These are phyloP conservation scores for Montifringilla adamsi DNA, from an alignment of 2,113 vertebrate species.

Conservation along the genomic window DNA sequence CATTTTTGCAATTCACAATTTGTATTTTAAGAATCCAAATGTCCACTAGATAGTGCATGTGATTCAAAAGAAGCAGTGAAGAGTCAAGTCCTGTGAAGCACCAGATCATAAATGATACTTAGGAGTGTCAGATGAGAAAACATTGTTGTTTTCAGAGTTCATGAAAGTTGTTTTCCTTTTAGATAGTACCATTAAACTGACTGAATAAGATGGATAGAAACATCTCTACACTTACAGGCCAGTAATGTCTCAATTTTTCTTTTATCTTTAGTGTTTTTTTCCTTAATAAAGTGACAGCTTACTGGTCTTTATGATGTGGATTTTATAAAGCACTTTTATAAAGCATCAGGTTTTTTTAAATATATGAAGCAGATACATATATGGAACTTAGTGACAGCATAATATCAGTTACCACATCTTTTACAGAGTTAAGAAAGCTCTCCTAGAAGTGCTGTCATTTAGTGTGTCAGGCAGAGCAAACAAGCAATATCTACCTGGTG, in stretches of 20 bases:
- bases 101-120: neutral
- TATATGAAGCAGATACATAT: neutral
- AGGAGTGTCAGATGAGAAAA: neutral
- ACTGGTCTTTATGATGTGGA: constrained; percentile 11
- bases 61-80: neutral
- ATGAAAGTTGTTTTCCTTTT: constrained; percentile 1
- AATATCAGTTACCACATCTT: constrained; percentile 28
- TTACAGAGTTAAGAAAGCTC: constrained; percentile 29
- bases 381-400: neutral
- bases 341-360: neutral
- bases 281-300: constrained; percentile 23
- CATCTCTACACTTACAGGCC: neutral
- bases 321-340: constrained; percentile 21
- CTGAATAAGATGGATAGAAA: neutral
- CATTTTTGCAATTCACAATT: neutral
- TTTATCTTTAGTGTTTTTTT: constrained; percentile 16
- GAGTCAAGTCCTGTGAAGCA: neutral
- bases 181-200: neutral
- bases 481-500: neutral
- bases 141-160: neutral
- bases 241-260: constrained; percentile 43
- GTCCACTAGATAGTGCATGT: neutral
- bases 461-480: neutral
- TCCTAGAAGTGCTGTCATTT: constrained; percentile 3
- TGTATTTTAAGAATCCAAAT: neutral